Evolutionary conservation across 2,888 invertebrate species (phyloP).

Genomic region (Eupelmus urozonus): DNA sequence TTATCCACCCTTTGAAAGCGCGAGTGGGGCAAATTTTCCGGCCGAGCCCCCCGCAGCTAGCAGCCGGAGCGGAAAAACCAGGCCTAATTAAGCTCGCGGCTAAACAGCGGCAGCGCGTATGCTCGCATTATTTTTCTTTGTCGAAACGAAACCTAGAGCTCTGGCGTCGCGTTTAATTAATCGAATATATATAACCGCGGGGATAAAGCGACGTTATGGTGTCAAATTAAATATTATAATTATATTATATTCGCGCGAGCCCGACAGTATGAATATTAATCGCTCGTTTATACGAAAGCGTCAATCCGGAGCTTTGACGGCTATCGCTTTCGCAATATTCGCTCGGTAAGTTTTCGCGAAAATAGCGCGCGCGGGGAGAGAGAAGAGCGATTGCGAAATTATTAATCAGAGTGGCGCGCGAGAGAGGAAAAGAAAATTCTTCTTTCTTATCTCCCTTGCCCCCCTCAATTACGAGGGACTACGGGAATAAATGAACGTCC

Average conservation of each 20-base stretch:
- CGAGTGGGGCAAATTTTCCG: conserved; percentile 20
- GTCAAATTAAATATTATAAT: conserved; percentile 32
- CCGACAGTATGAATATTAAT: conserved; percentile 21
- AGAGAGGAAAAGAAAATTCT: too few species aligned
- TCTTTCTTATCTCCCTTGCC: too few species aligned
- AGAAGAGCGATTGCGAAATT: too few species aligned
- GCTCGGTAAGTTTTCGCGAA: too few species aligned
- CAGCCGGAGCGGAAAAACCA: background rate
- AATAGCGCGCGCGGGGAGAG: too few species aligned
- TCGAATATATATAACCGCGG: background rate
- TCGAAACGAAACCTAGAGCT: background rate
- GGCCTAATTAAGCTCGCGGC: conserved; percentile 7
- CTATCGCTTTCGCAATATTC: too few species aligned
- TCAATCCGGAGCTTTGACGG: too few species aligned
- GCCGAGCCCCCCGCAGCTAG: background rate
- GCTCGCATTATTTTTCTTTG: too few species aligned
- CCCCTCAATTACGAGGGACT: too few species aligned
- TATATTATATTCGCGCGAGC: background rate
- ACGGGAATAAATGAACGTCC: too few species aligned
- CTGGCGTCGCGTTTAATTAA: conserved; percentile 8
- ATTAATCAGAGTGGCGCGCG: too few species aligned
- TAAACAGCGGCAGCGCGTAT: background rate
- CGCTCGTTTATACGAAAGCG: background rate
- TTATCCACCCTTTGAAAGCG: background rate
- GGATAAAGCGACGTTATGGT: background rate